Evolutionary conservation across 2,888 invertebrate genomes (phyloP).

Genomic region (Plebejus melissa): DNA sequence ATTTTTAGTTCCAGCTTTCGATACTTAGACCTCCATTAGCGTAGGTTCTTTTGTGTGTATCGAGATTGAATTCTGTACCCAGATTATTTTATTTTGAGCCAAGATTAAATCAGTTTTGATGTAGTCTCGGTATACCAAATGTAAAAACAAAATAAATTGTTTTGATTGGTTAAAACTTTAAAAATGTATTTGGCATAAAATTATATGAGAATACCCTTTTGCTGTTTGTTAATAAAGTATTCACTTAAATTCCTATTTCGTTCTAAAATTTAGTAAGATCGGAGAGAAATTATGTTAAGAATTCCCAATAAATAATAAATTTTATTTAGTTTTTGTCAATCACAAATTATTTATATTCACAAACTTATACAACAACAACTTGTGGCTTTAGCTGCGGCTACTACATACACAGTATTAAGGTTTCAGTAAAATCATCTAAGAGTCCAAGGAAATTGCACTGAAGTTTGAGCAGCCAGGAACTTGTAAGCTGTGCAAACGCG

Average conservation of each 20-base stretch:
- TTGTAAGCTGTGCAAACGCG: conserved; percentile 3
- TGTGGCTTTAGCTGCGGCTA: too few relatives aligned
- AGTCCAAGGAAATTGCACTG: neutral
- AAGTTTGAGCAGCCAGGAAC: neutral
- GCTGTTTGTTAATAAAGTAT: too few relatives aligned
- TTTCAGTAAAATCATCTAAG: neutral
- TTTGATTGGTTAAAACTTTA: neutral
- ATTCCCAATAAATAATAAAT: too few relatives aligned
- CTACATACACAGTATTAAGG: neutral
- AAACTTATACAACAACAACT: too few relatives aligned
- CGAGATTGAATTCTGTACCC: neutral
- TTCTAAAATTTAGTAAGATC: too few relatives aligned
- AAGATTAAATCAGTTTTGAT: neutral
- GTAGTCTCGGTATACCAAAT: neutral
- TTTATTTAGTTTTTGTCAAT: too few relatives aligned
- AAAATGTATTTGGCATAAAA: too few relatives aligned
- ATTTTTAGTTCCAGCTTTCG: conserved; percentile 18
- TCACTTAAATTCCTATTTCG: too few relatives aligned
- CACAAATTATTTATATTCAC: too few relatives aligned
- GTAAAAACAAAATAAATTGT: neutral
- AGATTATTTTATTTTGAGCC: neutral
- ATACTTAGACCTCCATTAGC: conserved; percentile 19
- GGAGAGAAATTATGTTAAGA: too few relatives aligned
- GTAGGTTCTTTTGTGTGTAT: neutral
- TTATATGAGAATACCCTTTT: too few relatives aligned